phyloP scores from a whole-genome alignment of 2,888 invertebrate species.

The Cantharis nigra region DNA sequence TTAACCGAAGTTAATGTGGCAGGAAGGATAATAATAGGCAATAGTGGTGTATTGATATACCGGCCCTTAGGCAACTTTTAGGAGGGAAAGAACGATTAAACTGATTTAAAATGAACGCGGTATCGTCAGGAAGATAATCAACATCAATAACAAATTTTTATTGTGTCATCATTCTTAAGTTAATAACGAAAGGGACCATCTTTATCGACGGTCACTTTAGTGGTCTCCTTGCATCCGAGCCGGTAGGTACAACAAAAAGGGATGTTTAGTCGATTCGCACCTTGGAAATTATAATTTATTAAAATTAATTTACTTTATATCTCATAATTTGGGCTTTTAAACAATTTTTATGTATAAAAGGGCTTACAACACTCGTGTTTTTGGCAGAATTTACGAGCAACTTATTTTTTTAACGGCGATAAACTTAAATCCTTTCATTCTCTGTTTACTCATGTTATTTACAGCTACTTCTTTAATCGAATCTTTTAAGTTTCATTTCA shows the following conservation, averaged over 20 bases:
- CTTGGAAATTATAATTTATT: neutral
- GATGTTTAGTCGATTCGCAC: neutral
- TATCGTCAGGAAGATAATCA: neutral
- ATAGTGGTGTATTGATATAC: neutral
- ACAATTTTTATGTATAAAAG: neutral
- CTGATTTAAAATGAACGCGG: neutral
- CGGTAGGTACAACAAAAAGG: neutral
- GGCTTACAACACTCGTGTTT: neutral
- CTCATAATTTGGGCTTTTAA: neutral
- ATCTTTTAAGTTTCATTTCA: slow-evolving; percentile 15
- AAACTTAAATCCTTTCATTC: slow-evolving; percentile 2
- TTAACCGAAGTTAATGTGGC: neutral
- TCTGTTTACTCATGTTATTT: slow-evolving; percentile 12
- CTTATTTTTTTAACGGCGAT: slow-evolving; percentile 1
- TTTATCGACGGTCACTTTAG: neutral
- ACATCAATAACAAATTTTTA: neutral
- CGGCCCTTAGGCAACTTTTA: neutral
- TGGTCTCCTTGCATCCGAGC: neutral
- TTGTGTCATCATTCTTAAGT: neutral
- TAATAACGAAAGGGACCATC: neutral
- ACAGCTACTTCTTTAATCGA: slow-evolving; percentile 16
- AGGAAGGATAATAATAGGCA: neutral
- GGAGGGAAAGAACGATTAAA: neutral
- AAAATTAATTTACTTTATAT: neutral
- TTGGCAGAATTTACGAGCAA: neutral